These are phyloP conservation scores for Isichthys henryi DNA, from an alignment of 2,113 vertebrate genomes.

Conservation along the genomic window DNA sequence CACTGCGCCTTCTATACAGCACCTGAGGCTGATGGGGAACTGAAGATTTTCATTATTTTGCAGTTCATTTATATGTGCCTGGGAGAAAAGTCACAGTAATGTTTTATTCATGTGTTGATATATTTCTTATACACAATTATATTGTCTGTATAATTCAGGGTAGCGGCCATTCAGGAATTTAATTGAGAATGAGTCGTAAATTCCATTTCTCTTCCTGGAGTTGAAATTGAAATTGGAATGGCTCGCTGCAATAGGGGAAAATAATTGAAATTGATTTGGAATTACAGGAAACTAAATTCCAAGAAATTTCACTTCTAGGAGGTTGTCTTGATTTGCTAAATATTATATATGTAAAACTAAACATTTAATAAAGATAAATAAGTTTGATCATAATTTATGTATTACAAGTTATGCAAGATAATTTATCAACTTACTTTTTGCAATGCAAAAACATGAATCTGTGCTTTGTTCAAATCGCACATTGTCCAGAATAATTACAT, in stretches of 20 bases:
- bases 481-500: neutral
- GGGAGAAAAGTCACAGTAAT: neutral
- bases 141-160: neutral
- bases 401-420: neutral
- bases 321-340: neutral
- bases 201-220: neutral
- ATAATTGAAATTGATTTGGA: neutral
- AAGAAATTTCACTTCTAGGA: neutral
- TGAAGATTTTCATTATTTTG: neutral
- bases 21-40: slow-evolving; percentile 65
- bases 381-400: neutral
- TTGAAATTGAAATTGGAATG: neutral
- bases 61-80: neutral
- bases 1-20: slow-evolving; percentile 72
- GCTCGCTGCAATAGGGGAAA: neutral
- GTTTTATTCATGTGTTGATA: neutral
- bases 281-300: neutral
- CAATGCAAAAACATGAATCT: neutral
- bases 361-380: neutral
- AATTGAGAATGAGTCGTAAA: neutral
- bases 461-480: neutral
- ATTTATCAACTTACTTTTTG: neutral
- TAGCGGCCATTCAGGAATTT: neutral
- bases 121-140: neutral
- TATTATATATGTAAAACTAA: neutral